Conservation (phyloP, 2,797 vertebrate species). For the Trichosurus vulpecula region DNA sequence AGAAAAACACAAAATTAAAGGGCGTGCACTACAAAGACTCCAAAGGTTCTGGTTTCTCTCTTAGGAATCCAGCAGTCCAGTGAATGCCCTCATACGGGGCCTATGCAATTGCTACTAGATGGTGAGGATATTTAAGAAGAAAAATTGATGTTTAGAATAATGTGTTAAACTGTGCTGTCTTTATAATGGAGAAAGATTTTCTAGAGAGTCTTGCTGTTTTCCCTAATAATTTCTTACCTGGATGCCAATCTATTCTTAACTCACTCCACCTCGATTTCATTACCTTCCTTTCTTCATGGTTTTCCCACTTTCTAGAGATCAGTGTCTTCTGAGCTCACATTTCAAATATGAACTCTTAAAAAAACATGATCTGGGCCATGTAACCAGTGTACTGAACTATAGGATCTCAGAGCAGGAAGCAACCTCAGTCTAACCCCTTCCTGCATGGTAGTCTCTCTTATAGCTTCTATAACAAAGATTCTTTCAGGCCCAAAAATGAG, state of each 20-base stretch:
- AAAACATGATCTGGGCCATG: neutral
- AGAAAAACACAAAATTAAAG: constrained; percentile 67
- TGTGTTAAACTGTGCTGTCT: accelerated
- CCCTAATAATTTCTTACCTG: accelerated
- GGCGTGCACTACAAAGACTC: neutral
- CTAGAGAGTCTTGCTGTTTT: neutral
- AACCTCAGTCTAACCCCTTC: neutral
- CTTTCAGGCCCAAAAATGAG: neutral
- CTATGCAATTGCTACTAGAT: neutral
- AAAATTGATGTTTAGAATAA: neutral
- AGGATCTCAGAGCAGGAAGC: neutral
- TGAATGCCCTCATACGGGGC: neutral
- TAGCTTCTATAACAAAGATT: neutral
- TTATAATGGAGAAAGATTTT: neutral
- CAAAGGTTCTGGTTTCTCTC: neutral
- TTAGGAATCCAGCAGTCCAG: neutral
- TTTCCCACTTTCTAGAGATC: neutral
- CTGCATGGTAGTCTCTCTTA: neutral
- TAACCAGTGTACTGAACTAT: neutral
- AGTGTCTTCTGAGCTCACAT: neutral
- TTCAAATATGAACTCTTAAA: constrained; percentile 10
- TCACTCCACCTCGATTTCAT: neutral
- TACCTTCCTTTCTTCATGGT: constrained; percentile 8
- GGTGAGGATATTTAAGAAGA: neutral
- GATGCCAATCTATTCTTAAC: neutral